Percentiles rank a stretch among this genome's conserved stretches.
Conservation (phyloP, 2,888 invertebrate species). For the Volucella inanis region DNA sequence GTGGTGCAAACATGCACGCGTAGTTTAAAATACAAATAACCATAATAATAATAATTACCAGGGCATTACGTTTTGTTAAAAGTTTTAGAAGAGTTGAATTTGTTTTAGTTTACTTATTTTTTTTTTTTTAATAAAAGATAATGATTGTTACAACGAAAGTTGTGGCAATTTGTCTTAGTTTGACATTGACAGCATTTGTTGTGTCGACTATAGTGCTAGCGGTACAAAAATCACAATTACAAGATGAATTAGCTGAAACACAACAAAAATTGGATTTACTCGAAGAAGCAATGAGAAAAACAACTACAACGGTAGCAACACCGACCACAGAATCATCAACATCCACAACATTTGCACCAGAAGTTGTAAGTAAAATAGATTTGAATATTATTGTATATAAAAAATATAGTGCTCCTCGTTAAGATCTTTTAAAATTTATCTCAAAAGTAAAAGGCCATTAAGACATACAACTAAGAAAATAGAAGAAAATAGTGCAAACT, state of each 20-base stretch:
- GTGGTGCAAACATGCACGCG: slow-evolving; percentile 9
- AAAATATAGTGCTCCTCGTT: too few relatives aligned
- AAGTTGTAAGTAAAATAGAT: not conserved
- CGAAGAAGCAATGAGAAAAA: slow-evolving; percentile 75
- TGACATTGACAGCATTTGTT: slow-evolving; percentile 82
- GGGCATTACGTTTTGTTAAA: not conserved
- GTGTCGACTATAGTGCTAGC: slow-evolving; percentile 85
- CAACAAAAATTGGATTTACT: slow-evolving; percentile 78
- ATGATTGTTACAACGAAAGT: slow-evolving; percentile 80
- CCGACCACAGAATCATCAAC: slow-evolving; percentile 57
- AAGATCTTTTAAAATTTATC: too few relatives aligned
- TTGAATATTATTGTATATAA: not conserved
- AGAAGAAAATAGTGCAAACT: too few relatives aligned
- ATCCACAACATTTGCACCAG: slow-evolving; percentile 33
- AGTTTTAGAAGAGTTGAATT: slow-evolving; percentile 22
- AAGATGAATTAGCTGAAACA: slow-evolving; percentile 78
- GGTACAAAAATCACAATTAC: slow-evolving; percentile 81
- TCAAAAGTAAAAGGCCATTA: too few relatives aligned
- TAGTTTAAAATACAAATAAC: not conserved
- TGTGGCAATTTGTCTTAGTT: slow-evolving; percentile 78
- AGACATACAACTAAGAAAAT: too few relatives aligned
- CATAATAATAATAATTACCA: not conserved
- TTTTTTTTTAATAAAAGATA: not conserved
- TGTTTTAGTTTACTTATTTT: too few relatives aligned
- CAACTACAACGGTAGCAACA: slow-evolving; percentile 73